Percentiles rank a stretch among this genome's conserved stretches.
Evolutionary conservation across 2,888 invertebrate genomes (phyloP).

Genomic region (Diogma glabrata): DNA sequence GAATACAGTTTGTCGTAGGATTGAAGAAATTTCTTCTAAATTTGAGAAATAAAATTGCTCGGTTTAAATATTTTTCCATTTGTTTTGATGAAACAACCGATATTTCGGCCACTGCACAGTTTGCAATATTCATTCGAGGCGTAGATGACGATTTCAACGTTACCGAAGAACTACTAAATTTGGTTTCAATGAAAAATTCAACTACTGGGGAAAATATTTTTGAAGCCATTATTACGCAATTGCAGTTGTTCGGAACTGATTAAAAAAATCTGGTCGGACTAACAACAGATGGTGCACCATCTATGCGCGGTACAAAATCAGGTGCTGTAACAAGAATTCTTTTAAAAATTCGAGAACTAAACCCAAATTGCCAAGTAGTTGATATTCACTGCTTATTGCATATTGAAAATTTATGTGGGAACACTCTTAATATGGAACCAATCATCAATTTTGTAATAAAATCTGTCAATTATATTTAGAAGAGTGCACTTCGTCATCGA

Average conservation of each 20-base stretch:
- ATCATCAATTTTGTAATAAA: not conserved
- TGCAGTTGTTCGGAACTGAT: not conserved
- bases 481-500: not conserved
- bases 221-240: not conserved
- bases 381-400: not conserved
- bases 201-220: not conserved
- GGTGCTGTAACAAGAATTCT: not conserved
- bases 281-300: not conserved
- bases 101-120: not conserved
- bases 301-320: conserved; percentile 1
- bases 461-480: not conserved
- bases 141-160: not conserved
- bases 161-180: conserved; percentile 5
- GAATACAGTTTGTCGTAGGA: no score
- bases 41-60: not conserved
- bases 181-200: not conserved
- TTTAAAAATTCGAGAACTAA: not conserved
- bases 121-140: not conserved
- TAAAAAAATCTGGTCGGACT: not conserved
- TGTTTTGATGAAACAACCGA: conserved; percentile 4
- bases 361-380: not conserved
- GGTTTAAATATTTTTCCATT: conserved; percentile 1
- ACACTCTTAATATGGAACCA: conserved; percentile 3
- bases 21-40: not conserved
- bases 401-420: not conserved